phyloP scores from a whole-genome alignment of 2,797 vertebrate genomes.

The Coendou prehensilis region DNA sequence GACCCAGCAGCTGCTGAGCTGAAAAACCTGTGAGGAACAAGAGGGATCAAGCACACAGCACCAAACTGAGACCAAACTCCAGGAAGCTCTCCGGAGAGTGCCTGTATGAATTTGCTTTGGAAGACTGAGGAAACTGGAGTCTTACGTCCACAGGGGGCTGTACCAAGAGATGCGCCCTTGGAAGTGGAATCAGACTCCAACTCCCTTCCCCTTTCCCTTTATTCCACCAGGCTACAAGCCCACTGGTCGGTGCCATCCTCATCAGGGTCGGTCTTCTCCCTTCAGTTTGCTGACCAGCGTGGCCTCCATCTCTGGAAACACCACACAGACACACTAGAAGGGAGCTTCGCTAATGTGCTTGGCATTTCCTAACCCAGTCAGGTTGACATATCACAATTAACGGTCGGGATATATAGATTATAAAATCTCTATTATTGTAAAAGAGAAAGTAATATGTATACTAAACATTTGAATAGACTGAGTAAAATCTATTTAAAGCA shows the following conservation, averaged over 20 bases:
- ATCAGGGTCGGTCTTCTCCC: neutral
- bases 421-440: neutral
- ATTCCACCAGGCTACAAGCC: neutral
- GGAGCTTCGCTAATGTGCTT: neutral
- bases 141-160: neutral
- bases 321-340: neutral
- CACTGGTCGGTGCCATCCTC: no score
- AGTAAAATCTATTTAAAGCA: slow-evolving; percentile 37
- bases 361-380: neutral
- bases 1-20: neutral
- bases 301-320: neutral
- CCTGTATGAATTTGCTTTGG: neutral
- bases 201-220: neutral
- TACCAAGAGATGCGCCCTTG: no score
- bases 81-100: neutral
- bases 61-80: neutral
- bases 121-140: neutral
- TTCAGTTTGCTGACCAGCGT: neutral
- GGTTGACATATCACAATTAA: neutral
- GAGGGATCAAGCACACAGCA: neutral
- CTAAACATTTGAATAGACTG: neutral
- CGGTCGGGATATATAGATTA: neutral
- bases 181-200: neutral
- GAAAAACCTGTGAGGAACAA: neutral
- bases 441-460: neutral